Evolutionary conservation across 2,797 vertebrate species (phyloP).

Genomic region (Anisognathus igniventris): DNA sequence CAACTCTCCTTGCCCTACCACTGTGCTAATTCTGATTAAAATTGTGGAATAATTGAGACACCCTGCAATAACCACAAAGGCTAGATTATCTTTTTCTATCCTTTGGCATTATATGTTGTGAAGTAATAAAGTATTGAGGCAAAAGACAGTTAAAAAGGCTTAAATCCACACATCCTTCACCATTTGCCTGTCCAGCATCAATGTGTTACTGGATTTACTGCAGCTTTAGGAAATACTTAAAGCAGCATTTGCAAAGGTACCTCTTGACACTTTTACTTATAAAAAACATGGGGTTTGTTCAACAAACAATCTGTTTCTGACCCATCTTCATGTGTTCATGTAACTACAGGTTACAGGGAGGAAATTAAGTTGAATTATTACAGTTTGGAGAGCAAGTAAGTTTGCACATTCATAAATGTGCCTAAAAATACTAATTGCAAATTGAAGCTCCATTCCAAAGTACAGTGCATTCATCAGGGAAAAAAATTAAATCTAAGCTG

Average conservation of each 20-base stretch:
- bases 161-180: background rate
- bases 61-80: background rate
- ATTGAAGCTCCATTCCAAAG: background rate
- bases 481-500: background rate
- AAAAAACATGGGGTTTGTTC: background rate
- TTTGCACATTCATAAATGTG: background rate
- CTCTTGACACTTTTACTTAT: background rate
- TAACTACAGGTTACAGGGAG: background rate
- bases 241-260: background rate
- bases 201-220: background rate
- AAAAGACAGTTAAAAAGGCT: background rate
- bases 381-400: background rate
- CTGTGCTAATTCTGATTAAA: background rate
- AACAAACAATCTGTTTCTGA: background rate
- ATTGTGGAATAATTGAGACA: background rate
- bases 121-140: background rate
- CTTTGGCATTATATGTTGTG: background rate
- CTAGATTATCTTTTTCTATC: background rate
- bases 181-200: background rate
- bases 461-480: background rate
- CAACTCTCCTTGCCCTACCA: background rate
- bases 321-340: background rate
- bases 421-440: background rate
- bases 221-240: background rate
- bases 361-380: background rate